Percentiles rank a stretch among this genome's conserved stretches.
Conservation (phyloP, 2,797 vertebrate genomes). For the Valencia hispanica region DNA sequence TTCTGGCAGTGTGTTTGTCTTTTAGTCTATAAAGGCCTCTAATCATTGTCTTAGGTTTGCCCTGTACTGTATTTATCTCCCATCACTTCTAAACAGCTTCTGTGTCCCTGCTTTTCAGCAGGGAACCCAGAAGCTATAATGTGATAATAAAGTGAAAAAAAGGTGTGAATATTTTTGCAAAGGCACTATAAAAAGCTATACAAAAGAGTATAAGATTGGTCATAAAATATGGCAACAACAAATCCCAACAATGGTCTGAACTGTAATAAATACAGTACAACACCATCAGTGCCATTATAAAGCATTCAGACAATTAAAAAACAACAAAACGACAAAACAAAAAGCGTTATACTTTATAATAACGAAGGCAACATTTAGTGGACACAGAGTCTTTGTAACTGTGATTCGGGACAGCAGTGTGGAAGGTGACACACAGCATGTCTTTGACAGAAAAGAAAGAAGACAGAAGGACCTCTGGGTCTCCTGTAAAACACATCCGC, state of each 20-base stretch:
- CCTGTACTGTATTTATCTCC: not conserved
- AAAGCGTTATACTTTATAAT: not conserved
- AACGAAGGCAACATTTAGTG: slow-evolving; percentile 11
- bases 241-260: not conserved
- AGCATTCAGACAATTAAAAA: not conserved
- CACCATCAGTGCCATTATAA: not conserved
- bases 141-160: not conserved
- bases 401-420: slow-evolving; percentile 12
- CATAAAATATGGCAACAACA: not conserved
- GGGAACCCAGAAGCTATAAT: not conserved
- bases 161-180: not conserved
- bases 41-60: not conserved
- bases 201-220: not conserved
- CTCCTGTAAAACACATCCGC: slow-evolving; percentile 6
- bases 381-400: slow-evolving; percentile 24
- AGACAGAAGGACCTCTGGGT: not conserved
- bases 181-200: not conserved
- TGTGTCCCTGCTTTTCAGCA: not conserved
- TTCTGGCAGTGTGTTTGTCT: not conserved
- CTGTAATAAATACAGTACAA: not conserved
- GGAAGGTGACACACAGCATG: not conserved
- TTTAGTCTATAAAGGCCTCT: not conserved
- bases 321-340: slow-evolving; percentile 5
- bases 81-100: not conserved
- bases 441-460: slow-evolving; percentile 21